Evolutionary conservation across 1,140 invertebrate species (phyloP).

Genomic region (Lethrus apterus): DNA sequence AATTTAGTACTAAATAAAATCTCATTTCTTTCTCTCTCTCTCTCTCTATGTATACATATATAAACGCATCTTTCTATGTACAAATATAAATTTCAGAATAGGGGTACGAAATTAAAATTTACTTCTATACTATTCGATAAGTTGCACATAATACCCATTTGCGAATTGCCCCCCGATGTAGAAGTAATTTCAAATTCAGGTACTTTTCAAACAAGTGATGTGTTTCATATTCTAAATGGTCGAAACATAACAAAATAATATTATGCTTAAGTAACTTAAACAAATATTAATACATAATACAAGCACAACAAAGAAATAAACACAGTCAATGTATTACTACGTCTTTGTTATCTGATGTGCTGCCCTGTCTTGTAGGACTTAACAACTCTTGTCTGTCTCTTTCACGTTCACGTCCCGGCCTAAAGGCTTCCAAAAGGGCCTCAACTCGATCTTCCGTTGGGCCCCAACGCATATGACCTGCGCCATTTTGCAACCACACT

Average conservation of each 20-base stretch:
- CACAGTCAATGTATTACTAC: slow-evolving; percentile 33
- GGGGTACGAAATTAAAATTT: neutral
- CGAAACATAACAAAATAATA: neutral
- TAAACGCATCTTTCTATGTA: neutral
- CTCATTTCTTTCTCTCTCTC: too few species aligned
- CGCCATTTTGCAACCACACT: slow-evolving; percentile 89
- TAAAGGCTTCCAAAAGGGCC: slow-evolving; percentile 74
- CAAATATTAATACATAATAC: slow-evolving; percentile 7
- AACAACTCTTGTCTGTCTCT: slow-evolving; percentile 65
- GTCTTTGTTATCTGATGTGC: slow-evolving; percentile 34
- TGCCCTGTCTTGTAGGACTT: slow-evolving; percentile 48
- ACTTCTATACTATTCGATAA: neutral
- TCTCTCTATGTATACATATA: neutral
- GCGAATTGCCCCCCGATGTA: neutral
- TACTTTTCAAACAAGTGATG: neutral
- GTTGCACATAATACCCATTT: slow-evolving; percentile 4
- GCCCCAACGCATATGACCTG: slow-evolving; percentile 80
- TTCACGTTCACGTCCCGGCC: slow-evolving; percentile 71
- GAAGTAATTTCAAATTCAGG: slow-evolving; percentile 3
- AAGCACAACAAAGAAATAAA: too few species aligned
- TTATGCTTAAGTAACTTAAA: too few species aligned
- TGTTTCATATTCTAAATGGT: neutral
- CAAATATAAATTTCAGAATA: neutral
- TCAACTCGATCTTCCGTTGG: slow-evolving; percentile 85
- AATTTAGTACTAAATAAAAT: slow-evolving; percentile 14